Base-by-base conservation (phyloP, 1,140 invertebrate genomes). In the Meloidogyne floridensis region DNA sequence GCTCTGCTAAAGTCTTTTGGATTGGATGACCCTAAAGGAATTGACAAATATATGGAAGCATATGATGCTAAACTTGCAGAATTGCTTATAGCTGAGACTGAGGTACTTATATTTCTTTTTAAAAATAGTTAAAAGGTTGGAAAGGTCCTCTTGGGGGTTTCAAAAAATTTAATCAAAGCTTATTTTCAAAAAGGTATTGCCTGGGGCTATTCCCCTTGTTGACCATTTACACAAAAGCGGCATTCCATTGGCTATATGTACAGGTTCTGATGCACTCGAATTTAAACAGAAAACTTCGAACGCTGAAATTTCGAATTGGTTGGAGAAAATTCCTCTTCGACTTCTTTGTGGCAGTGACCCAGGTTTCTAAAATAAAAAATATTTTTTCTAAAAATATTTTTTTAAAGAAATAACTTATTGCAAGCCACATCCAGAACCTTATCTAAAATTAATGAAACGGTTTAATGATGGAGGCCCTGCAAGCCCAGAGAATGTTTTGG, bases 351-450 rank as follows among this genome's bases (percentile, higher is more conserved):
- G 94, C 74, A 93, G 94, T 9, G 96, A 98, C 91, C 93, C 93
- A 7, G 95, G 96, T 82, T 94, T 98, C 95, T 82, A 77, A 9
- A 47, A 54, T n/a, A 80, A 51, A 80, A 11, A 18, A 18, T 32
- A 11, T 42, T 9, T 47, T 10, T 51, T 32, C 1, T 32, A 32
- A 32, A 32, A 43, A 53, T 54, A 51, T 11, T 32, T 75, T 43
- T 43, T 3, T 18, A 65, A 56, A 78, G 65, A 81, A 72, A 77
- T 80, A 32, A 54, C 54, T 32, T 18, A 32, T 65, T 72, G 81
- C 47, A 98, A 98, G 92, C 96, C 96, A 11, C 93, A 93, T 83
- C 96, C 96, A 0, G 96, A 98, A 91, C 95, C 96, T 88, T 98
- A 97, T 90, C 90, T 96, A 10, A 72, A 79, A 71, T 93, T 96